A percentile compares a stretch with the other conserved stretches of the same genome.
phyloP scores from a whole-genome alignment of 2,888 invertebrate species.

The Stenodema calcarata region DNA sequence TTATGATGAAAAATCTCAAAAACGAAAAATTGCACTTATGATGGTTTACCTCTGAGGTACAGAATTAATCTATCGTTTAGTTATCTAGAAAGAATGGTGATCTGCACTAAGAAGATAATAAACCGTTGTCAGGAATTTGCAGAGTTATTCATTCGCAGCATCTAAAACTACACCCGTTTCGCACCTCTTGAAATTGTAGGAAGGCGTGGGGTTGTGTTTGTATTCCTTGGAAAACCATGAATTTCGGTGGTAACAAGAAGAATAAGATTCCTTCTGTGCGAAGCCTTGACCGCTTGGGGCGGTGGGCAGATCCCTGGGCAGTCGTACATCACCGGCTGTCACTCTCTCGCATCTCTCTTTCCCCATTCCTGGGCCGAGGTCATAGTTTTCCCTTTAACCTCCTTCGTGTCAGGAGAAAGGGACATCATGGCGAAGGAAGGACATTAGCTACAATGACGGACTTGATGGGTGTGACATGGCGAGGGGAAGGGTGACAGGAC shows the following conservation, averaged over 20 bases:
- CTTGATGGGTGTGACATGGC: neutral
- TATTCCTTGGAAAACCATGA: neutral
- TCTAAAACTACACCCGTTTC: too few relatives aligned
- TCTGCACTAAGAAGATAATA: too few relatives aligned
- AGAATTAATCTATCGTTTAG: too few relatives aligned
- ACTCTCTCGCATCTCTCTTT: neutral
- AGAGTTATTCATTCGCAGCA: too few relatives aligned
- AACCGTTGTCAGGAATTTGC: too few relatives aligned
- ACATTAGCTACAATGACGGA: constrained; percentile 24
- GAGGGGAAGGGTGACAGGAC: neutral
- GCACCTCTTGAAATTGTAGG: too few relatives aligned
- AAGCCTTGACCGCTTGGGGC: neutral
- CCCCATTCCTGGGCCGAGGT: neutral
- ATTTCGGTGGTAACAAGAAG: neutral
- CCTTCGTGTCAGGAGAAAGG: neutral
- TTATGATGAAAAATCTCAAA: too few relatives aligned
- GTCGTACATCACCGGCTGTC: constrained; percentile 24
- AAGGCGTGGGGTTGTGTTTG: neutral
- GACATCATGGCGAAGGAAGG: neutral
- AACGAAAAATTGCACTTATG: too few relatives aligned
- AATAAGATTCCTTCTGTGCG: neutral
- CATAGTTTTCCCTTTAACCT: constrained; percentile 17
- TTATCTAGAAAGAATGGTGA: too few relatives aligned
- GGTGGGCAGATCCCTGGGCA: neutral
- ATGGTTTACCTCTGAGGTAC: too few relatives aligned